Evolutionary conservation across 2,113 vertebrate species (phyloP).

Genomic region (Perccottus glenii): DNA sequence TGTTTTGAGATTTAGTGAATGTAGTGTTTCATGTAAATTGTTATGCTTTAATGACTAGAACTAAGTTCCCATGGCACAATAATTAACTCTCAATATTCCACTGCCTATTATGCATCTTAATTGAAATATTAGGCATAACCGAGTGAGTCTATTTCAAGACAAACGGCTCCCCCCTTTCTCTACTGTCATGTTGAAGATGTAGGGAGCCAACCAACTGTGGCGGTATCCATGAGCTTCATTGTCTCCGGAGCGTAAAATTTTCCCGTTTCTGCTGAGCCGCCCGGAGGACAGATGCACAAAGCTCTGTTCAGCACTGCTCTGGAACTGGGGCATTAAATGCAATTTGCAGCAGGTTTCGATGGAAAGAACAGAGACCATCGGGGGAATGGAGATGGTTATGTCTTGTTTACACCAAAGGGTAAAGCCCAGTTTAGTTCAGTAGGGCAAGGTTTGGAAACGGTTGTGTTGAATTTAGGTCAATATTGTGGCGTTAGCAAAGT

Average conservation of each 20-base stretch:
- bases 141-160: conserved; percentile 21
- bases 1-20: conserved; percentile 1
- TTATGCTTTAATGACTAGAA: neutral
- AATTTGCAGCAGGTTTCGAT: conserved; percentile 66
- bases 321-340: conserved; percentile 76
- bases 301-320: conserved; percentile 40
- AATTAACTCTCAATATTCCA: conserved; percentile 4
- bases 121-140: conserved; percentile 29
- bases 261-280: conserved; percentile 59
- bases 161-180: conserved; percentile 28
- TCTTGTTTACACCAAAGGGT: neutral
- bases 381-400: conserved; percentile 37
- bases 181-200: conserved; percentile 41
- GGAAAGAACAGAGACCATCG: conserved; percentile 29
- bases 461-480: no score
- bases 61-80: conserved; percentile 1
- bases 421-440: neutral
- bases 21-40: neutral
- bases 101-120: conserved; percentile 19
- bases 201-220: conserved; percentile 42
- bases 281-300: conserved; percentile 42
- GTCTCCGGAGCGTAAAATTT: conserved; percentile 65
- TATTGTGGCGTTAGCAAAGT: no score
- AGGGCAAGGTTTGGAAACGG: neutral
- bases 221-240: conserved; percentile 52